A percentile compares a stretch with the other conserved stretches of the same genome.
These are phyloP conservation scores for Protobothrops mucrosquamatus DNA, from an alignment of 2,113 vertebrate species.

Conservation along the genomic window DNA sequence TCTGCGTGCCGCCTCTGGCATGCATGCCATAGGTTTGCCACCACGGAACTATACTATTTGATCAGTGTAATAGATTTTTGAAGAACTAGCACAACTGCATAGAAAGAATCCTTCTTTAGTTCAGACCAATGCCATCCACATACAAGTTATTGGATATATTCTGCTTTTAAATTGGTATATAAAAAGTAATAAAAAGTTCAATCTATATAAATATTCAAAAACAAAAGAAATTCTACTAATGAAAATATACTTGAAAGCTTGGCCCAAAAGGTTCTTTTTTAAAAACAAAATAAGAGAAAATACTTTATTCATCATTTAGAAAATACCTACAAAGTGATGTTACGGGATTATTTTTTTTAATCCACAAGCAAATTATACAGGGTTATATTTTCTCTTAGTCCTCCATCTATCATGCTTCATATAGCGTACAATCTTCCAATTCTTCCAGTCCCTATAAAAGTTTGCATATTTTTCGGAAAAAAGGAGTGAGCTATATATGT, in stretches of 20 bases:
- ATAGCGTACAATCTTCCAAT: constrained; percentile 27
- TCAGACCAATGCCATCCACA: constrained; percentile 30
- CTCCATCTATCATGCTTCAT: constrained; percentile 40
- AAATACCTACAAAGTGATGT: background rate
- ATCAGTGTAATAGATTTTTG: background rate
- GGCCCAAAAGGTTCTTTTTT: constrained; percentile 24
- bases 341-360: constrained; percentile 33
- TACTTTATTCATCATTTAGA: constrained; percentile 17
- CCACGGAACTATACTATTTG: background rate
- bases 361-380: background rate
- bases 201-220: background rate
- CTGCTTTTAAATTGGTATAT: constrained; percentile 40
- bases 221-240: constrained; percentile 31
- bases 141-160: constrained; percentile 32
- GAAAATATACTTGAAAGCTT: constrained; percentile 32
- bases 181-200: constrained; percentile 14
- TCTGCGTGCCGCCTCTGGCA: too few species aligned
- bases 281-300: constrained; percentile 5
- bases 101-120: constrained; percentile 43
- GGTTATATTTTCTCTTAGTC: constrained; percentile 25
- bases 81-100: constrained; percentile 36
- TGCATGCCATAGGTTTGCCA: too few species aligned
- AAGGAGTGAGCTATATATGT: constrained; percentile 31
- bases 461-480: constrained; percentile 42
- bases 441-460: constrained; percentile 11